Evolutionary conservation across 2,113 vertebrate species (phyloP).

Genomic region (Leuciscus idus): DNA sequence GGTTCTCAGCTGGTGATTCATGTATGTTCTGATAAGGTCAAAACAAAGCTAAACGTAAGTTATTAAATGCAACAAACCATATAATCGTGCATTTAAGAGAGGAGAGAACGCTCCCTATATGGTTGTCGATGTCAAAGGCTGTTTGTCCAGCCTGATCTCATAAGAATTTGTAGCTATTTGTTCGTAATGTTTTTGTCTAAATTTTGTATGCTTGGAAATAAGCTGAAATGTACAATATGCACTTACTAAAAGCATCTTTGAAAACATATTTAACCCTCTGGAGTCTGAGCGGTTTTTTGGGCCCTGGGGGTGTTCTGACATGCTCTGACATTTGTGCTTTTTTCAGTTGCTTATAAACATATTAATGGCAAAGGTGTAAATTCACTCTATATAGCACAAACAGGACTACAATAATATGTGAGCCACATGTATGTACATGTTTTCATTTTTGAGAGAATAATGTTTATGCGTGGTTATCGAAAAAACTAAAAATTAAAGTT

Average conservation of each 20-base stretch:
- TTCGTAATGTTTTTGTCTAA: neutral
- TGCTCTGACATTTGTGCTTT: no score
- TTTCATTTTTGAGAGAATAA: no score
- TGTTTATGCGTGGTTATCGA: no score
- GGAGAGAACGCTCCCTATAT: no score
- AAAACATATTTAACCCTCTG: neutral
- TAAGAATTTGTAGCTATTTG: neutral
- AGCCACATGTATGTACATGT: no score
- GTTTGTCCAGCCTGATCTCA: neutral
- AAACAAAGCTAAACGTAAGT: constrained; percentile 16
- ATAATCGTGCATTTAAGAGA: neutral
- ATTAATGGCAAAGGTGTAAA: no score
- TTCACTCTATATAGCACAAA: no score
- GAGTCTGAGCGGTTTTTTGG: no score
- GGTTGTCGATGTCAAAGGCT: neutral
- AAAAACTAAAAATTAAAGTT: no score
- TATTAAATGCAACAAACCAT: constrained; percentile 17
- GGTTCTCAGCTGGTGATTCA: neutral
- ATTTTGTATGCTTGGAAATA: neutral
- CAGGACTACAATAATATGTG: no score
- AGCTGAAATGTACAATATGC: neutral
- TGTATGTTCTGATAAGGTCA: constrained; percentile 16
- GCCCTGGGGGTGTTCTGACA: no score
- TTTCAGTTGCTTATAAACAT: no score
- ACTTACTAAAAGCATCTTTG: neutral